Base-by-base conservation (phyloP, 2,888 invertebrate species). In the Azorinus chamasolen region DNA sequence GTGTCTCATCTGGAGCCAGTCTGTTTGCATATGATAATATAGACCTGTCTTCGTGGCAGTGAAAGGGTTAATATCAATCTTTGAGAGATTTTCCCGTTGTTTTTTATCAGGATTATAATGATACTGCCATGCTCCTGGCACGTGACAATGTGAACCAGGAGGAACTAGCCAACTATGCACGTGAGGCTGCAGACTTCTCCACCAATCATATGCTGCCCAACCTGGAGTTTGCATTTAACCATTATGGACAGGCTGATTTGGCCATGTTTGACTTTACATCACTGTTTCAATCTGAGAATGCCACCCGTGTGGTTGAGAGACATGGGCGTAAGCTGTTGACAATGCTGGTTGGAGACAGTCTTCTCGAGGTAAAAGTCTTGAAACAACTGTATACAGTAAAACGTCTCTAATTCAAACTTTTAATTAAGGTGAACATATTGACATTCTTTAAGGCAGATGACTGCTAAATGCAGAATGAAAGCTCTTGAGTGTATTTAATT, bases 211-310 rank as follows among this genome's bases (percentile, higher is more conserved):
- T 88, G 80, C 88, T 93, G 68, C 92, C 92, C 18, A 72, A 87
- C 89, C 94, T 96, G 85, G 98, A 99, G 93, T 99, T 98, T 93
- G 99, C 99, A 0, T 96, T 98, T 16, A 99, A 99, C 94, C 98
- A 99, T 94, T 98, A 98, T 92, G 98, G 98, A 0, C 97, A 98
- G 92, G 97, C 98, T 0, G 99, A 99, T 93, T 97, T 99, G 1
- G 98, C 99, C 50, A 97, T 99, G 95, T 99, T 99, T 93, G 99
- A 99, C 94, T 99, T 99, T 93, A 99, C 99, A 0, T 98, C 98
- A 0, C 98, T 99, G 97, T 99, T 97, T 93, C 97, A 98, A 0
- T 98, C 99, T 0, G 98, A 98, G 93, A 97, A 98, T 93, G 97
- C 99, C 8, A 97, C 97, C 85, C 95, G 97, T 89, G 96, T 98